Conservation (phyloP, 2,113 vertebrate species). For the Panthera leo region DNA sequence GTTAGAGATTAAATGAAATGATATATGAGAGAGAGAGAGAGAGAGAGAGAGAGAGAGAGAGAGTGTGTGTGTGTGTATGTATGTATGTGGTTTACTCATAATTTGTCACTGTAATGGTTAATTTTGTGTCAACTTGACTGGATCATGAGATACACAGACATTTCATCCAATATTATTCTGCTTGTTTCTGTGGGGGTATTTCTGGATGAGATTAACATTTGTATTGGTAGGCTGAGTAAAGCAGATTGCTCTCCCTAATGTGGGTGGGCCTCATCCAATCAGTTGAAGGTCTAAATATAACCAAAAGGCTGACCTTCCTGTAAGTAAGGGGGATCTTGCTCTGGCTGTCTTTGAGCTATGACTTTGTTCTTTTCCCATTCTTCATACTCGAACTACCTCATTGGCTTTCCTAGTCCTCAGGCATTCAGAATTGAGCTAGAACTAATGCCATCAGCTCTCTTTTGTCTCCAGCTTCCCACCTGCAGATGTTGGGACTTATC, state of each 20-base stretch:
- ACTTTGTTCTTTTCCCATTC: background rate
- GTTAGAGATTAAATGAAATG: background rate
- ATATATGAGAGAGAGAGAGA: background rate
- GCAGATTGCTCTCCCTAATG: background rate
- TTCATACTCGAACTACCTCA: background rate
- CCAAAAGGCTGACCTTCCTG: background rate
- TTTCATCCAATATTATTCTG: background rate
- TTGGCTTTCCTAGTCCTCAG: background rate
- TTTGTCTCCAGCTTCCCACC: background rate
- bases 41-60: background rate
- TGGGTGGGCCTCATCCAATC: background rate
- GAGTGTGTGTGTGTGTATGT: background rate
- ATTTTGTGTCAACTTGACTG: background rate
- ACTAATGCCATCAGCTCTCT: background rate
- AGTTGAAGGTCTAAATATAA: background rate
- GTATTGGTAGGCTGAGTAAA: background rate
- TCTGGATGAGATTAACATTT: background rate
- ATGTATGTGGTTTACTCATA: background rate
- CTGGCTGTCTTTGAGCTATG: background rate
- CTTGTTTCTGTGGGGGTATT: background rate
- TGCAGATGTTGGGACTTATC: background rate
- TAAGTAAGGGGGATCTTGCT: background rate
- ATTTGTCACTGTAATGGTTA: background rate
- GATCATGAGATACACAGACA: background rate
- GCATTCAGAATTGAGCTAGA: background rate